phyloP scores from a whole-genome alignment of 2,888 invertebrate species.

The Standfussiana lucernea region DNA sequence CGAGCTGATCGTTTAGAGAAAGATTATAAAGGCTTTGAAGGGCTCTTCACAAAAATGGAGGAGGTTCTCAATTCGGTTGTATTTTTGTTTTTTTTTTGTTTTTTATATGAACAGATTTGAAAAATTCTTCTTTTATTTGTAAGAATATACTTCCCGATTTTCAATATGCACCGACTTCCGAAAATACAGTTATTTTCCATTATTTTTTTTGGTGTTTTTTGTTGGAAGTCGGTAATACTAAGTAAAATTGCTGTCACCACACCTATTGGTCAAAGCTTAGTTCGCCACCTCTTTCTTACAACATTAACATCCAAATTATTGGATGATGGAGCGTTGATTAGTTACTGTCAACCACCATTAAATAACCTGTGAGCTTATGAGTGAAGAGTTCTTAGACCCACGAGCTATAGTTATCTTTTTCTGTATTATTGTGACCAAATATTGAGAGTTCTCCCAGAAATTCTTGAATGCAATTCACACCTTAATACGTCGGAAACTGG shows the following conservation, averaged over 20 bases:
- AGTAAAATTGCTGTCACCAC: neutral
- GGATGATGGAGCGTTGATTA: neutral
- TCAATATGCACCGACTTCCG: no score
- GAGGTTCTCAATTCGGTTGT: no score
- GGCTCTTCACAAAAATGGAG: no score
- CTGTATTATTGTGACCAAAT: neutral
- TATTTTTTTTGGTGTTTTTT: no score
- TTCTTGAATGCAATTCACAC: neutral
- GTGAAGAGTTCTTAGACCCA: neutral
- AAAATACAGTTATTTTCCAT: no score
- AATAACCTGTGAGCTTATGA: neutral
- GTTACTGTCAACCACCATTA: no score
- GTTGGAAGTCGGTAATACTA: no score
- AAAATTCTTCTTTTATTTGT: no score
- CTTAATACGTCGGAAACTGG: neutral
- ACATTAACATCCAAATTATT: neutral
- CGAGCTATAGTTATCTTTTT: neutral
- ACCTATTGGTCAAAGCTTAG: neutral
- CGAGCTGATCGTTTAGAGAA: neutral
- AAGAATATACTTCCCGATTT: no score
- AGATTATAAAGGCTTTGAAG: neutral
- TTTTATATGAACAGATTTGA: no score
- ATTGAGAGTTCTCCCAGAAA: neutral
- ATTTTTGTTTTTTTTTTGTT: no score
- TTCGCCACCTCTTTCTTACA: neutral